Evolutionary conservation across 2,888 invertebrate species (phyloP).

Genomic region (Creontiades dilutus): DNA sequence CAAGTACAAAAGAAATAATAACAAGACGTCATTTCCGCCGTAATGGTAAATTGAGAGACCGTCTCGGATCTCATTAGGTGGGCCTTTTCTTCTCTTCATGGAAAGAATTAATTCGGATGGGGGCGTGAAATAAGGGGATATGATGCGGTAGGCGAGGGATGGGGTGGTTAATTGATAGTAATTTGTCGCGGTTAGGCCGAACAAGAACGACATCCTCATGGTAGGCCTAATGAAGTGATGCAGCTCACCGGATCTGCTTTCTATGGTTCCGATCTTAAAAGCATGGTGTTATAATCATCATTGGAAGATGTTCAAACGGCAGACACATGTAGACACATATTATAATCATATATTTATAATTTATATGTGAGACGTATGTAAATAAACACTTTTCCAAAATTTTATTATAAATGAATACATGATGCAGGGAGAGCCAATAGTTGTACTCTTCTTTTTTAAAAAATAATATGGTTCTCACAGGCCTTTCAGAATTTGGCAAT

Average conservation of each 20-base stretch:
- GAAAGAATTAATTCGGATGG: conserved; percentile 58
- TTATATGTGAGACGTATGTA: no score
- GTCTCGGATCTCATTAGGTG: conserved; percentile 47
- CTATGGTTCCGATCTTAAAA: no score
- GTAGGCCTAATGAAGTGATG: conserved; percentile 12
- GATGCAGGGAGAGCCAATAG: no score
- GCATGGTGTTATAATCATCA: no score
- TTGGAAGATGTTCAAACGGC: no score
- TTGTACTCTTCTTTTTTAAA: no score
- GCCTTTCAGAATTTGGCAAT: no score
- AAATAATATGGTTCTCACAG: no score
- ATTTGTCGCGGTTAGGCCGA: conserved; percentile 46
- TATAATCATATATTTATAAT: no score
- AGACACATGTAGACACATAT: no score
- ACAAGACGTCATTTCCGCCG: conserved; percentile 46
- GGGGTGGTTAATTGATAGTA: conserved; percentile 56
- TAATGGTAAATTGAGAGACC: conserved; percentile 38
- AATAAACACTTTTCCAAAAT: no score
- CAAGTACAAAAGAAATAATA: conserved; percentile 39
- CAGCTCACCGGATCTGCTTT: neutral
- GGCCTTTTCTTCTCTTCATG: neutral
- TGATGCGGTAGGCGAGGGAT: neutral
- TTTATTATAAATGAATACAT: no score
- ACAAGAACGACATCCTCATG: neutral
- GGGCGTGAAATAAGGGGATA: conserved; percentile 52